Conservation (phyloP, 2,113 vertebrate species). For the Lagopus leucura region DNA sequence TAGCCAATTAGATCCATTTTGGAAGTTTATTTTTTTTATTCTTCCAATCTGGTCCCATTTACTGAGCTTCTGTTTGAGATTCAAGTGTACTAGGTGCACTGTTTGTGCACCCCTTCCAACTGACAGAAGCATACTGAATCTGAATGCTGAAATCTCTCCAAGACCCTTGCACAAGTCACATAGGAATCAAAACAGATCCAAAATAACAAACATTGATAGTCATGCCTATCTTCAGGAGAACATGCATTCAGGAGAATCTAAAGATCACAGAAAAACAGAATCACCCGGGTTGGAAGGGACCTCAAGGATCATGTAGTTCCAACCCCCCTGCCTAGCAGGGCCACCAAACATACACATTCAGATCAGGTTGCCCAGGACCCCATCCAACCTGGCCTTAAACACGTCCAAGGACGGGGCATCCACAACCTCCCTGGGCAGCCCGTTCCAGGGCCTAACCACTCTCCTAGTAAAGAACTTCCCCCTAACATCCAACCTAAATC, state of each 20-base stretch:
- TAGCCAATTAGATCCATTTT: not conserved
- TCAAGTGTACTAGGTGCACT: not conserved
- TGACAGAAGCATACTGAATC: not conserved
- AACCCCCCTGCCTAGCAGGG: too few relatives aligned
- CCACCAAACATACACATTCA: too few relatives aligned
- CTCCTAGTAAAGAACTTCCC: too few relatives aligned
- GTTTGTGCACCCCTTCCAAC: not conserved
- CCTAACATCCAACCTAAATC: too few relatives aligned
- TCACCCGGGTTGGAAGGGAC: too few relatives aligned
- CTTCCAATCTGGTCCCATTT: not conserved
- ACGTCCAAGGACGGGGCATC: too few relatives aligned
- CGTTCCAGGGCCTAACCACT: too few relatives aligned
- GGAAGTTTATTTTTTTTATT: not conserved
- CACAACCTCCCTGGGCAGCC: too few relatives aligned
- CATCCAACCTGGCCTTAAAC: too few relatives aligned
- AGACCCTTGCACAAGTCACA: not conserved
- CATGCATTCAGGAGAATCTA: not conserved
- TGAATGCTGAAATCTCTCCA: not conserved
- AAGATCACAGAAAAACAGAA: too few relatives aligned
- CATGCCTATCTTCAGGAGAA: not conserved
- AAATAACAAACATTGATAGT: not conserved
- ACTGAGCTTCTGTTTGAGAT: not conserved
- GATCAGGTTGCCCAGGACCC: too few relatives aligned
- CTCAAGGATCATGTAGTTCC: too few relatives aligned
- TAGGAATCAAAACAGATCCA: not conserved